Evolutionary conservation across 2,888 invertebrate genomes (phyloP), one percentile per base, ranked within the genome.

Genomic region (Tetragonula carbonaria): DNA sequence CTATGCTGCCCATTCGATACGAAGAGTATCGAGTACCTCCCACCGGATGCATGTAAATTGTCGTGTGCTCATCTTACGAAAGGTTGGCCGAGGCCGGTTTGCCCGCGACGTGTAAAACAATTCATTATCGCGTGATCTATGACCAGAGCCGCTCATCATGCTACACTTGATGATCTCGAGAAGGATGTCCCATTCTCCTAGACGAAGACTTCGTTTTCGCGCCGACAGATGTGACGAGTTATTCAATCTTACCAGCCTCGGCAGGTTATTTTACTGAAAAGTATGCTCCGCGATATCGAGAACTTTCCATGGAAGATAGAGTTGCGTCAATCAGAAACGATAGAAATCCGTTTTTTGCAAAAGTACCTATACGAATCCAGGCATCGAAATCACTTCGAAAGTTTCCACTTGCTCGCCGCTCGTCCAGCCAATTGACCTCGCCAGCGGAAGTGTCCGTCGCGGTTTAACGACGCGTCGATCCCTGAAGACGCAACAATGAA

Each of bases 41-140:
- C 84, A 85, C 66, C 57, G 28, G 68, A 67, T 72, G 78, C 82
- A 78, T 76, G 85, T 82, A 82, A 86, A 82, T 86, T 72, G 85
- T 75, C 75, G 73, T 83, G 80, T 38, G 81, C 51, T 74, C 55
- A 71, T 75, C 82, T 82, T 86, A 86, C 88, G 80, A 88, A 85
- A 85, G 90, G 86, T 84, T 89, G 68, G 78, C 67, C 84, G 78
- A 72, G 81, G 70, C 83, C 65, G 82, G 80, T 89, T 88, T 92
- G 93, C 91, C 93, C 90, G 90, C 91, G 91, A 94, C 93, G 93
- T 93, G 93, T 91, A 93, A 94, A 94, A 93, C 93, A 94, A 94
- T 94, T 93, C 93, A 93, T 94, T 94, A 94, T 92, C 90, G 86
- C 83, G 83, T 90, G 92, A 92, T 91, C 93, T 88, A 76, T 87